These are phyloP conservation scores for Xestia c-nigrum DNA, from an alignment of 2,888 invertebrate genomes.

Conservation along the genomic window DNA sequence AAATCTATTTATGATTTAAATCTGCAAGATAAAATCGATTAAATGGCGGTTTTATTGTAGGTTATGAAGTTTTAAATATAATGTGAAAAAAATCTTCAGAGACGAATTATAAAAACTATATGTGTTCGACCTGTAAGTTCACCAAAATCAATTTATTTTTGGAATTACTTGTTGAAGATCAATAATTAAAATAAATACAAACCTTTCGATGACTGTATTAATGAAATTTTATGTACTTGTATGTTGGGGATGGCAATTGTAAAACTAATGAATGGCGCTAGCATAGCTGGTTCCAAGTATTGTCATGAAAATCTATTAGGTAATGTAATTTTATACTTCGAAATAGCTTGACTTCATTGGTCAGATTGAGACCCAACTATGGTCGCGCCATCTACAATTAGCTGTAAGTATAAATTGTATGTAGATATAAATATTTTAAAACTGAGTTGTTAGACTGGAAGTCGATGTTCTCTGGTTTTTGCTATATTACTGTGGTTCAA, in stretches of 20 bases:
- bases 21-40: constrained; percentile 10
- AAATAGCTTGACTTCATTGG: neutral
- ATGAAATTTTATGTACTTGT: neutral
- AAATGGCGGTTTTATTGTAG: neutral
- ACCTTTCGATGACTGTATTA: neutral
- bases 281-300: neutral
- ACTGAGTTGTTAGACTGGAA: neutral
- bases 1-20: neutral
- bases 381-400: neutral
- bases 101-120: too few relatives aligned
- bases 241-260: neutral
- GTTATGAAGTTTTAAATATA: too few relatives aligned
- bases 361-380: neutral
- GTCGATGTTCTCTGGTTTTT: neutral
- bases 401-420: neutral
- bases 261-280: neutral
- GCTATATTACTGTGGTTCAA: neutral
- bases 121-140: too few relatives aligned
- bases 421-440: neutral
- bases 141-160: too few relatives aligned
- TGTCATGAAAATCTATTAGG: neutral
- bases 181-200: neutral
- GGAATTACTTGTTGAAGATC: neutral
- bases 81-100: too few relatives aligned
- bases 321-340: neutral